Evolutionary conservation across 1,140 invertebrate species (phyloP).

Genomic region (Eurosta solidaginis): DNA sequence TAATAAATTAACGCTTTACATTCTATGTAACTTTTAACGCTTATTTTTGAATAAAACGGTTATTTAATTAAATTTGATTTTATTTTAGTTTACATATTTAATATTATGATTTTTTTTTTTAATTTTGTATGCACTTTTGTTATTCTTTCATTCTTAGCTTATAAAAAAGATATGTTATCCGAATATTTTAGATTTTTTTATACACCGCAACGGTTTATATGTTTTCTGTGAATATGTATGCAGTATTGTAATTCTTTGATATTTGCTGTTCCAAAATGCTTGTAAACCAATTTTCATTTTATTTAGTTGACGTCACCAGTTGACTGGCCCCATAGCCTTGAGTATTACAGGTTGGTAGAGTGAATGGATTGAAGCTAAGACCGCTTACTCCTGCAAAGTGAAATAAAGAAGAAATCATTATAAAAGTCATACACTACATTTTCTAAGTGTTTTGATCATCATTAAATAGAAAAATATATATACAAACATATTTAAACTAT

Average conservation of each 20-base stretch:
- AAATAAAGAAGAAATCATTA: not conserved
- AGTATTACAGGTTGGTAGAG: conserved; percentile 83
- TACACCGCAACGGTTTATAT: not conserved
- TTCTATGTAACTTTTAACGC: conserved; percentile 15
- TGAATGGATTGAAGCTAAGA: conserved; percentile 87
- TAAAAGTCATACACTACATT: not conserved
- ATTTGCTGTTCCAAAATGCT: conserved; percentile 8
- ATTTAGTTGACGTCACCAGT: conserved; percentile 81
- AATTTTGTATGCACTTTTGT: not conserved
- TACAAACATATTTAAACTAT: not conserved
- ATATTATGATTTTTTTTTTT: not conserved
- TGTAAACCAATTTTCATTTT: conserved; percentile 61
- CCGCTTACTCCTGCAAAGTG: conserved; percentile 70
- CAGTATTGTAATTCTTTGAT: conserved; percentile 14
- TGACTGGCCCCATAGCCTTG: conserved; percentile 82
- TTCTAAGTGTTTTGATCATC: not conserved
- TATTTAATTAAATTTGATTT: not conserved
- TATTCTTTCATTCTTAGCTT: not conserved
- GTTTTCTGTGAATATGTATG: not conserved
- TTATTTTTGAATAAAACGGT: conserved; percentile 8
- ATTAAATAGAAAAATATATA: not conserved
- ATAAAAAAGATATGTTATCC: conserved; percentile 21
- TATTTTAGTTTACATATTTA: not conserved
- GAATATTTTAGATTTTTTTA: conserved; percentile 11
- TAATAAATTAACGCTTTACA: not conserved